Conservation (phyloP, 2,113 vertebrate genomes). For the human region DNA sequence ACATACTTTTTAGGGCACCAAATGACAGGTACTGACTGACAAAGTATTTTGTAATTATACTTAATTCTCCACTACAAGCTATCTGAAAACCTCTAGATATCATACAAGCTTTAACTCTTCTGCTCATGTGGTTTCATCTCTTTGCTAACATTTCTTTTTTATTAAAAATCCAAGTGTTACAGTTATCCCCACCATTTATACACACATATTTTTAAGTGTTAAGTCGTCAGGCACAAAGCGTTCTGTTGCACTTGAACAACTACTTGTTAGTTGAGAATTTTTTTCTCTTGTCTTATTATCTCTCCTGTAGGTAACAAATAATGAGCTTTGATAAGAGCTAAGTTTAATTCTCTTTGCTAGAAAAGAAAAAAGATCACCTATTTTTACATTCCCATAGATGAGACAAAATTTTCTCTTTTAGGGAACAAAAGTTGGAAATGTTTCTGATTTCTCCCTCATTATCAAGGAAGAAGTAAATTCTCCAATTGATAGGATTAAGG, state of each 20-base stretch:
- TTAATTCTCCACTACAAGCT: not conserved
- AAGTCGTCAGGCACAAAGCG: not conserved
- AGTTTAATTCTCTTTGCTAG: constrained; percentile 4
- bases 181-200: not conserved
- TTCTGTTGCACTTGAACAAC: not conserved
- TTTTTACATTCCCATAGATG: not conserved
- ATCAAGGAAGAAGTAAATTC: not conserved
- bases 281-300: not conserved
- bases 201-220: not conserved
- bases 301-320: not conserved
- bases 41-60: not conserved
- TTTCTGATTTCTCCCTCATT: not conserved
- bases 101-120: not conserved
- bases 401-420: not conserved
- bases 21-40: not conserved
- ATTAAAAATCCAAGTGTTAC: not conserved
- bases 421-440: not conserved
- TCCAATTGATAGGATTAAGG: not conserved
- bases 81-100: not conserved
- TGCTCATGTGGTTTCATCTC: not conserved
- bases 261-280: not conserved
- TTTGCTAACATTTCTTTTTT: not conserved
- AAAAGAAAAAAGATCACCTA: not conserved
- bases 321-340: not conserved
- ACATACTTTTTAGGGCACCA: not conserved